phyloP scores from a whole-genome alignment of 2,797 vertebrate genomes.

The Diceros bicornis region DNA sequence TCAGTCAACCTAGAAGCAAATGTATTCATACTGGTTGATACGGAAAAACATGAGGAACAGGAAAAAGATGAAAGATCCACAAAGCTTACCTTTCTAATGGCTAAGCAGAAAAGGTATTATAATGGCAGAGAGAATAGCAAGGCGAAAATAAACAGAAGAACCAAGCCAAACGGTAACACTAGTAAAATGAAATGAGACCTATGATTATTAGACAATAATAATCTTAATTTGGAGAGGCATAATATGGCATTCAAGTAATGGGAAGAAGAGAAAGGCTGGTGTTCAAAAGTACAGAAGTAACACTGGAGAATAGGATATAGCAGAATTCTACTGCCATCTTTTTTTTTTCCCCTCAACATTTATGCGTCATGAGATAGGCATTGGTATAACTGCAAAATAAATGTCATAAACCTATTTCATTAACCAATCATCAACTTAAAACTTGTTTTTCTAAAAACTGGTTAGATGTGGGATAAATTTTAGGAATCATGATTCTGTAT shows the following conservation, averaged over 20 bases:
- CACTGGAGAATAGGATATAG: neutral
- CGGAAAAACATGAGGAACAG: neutral
- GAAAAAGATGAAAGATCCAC: neutral
- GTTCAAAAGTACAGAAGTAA: neutral
- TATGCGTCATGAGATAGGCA: neutral
- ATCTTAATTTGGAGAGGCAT: slow-evolving; percentile 41
- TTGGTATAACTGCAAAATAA: neutral
- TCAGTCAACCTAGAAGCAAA: slow-evolving; percentile 5
- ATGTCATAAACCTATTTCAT: neutral
- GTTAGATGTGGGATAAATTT: neutral
- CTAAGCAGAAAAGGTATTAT: slow-evolving; percentile 1
- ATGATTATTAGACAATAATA: neutral
- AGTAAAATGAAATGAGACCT: slow-evolving; percentile 45
- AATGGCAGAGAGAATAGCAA: neutral
- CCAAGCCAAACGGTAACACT: neutral
- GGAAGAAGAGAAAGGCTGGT: neutral
- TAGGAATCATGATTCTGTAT: neutral
- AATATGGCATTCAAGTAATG: neutral
- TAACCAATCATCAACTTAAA: neutral
- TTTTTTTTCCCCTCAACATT: neutral
- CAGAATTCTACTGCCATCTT: neutral
- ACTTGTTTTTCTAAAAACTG: neutral
- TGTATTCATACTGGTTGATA: neutral
- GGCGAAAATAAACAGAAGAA: neutral
- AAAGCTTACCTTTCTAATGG: slow-evolving; percentile 12